Conservation (phyloP, 2,888 invertebrate species). For the Glaucopsyche alexis region DNA sequence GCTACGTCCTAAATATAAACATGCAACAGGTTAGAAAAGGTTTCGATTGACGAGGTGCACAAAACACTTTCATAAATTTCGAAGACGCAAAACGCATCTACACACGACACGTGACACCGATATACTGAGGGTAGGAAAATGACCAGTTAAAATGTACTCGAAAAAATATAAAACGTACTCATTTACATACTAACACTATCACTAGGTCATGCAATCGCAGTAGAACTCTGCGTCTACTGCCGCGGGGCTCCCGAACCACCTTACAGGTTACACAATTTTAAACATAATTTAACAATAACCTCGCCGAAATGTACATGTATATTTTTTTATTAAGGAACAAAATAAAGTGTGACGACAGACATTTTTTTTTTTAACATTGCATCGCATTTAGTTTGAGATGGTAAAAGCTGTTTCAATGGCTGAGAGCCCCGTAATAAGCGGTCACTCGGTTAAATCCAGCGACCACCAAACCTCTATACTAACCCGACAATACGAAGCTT, state of each 20-base stretch:
- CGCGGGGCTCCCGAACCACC: not conserved
- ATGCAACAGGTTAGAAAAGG: slow-evolving; percentile 21
- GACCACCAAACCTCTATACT: slow-evolving; percentile 19
- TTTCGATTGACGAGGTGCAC: slow-evolving; percentile 26
- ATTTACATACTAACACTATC: slow-evolving; percentile 40
- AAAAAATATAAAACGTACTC: slow-evolving; percentile 41
- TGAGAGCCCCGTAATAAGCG: not conserved
- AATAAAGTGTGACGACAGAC: not conserved
- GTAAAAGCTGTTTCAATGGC: not conserved
- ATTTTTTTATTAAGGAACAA: too few species aligned
- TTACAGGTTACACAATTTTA: not conserved
- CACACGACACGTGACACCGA: slow-evolving; percentile 26
- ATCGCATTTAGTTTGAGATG: not conserved
- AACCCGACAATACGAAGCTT: slow-evolving; percentile 15
- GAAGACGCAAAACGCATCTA: slow-evolving; percentile 24
- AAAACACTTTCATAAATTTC: slow-evolving; percentile 22
- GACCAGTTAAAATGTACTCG: slow-evolving; percentile 39
- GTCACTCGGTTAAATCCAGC: not conserved
- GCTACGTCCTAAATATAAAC: slow-evolving; percentile 26
- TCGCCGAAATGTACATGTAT: not conserved
- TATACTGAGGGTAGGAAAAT: slow-evolving; percentile 32
- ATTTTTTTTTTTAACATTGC: not conserved
- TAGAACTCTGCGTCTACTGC: slow-evolving; percentile 17
- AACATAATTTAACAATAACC: not conserved
- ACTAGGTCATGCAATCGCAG: slow-evolving; percentile 63